Conservation (phyloP, 2,113 vertebrate genomes). For the Antidorcas marsupialis region DNA sequence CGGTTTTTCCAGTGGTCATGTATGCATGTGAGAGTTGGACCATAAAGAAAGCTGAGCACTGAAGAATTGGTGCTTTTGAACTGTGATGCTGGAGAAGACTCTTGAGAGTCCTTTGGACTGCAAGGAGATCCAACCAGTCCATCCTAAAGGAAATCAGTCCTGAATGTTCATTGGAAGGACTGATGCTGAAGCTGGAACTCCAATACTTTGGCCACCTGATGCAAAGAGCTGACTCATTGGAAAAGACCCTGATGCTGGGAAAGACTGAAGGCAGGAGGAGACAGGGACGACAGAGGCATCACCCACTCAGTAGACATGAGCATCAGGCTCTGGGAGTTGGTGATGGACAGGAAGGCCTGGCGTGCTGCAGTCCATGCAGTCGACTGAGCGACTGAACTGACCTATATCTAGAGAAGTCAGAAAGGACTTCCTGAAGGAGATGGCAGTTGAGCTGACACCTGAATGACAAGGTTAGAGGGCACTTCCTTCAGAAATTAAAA, state of each 20-base stretch:
- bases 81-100: background rate
- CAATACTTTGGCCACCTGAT: background rate
- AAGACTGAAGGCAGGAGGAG: background rate
- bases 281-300: background rate
- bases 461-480: background rate
- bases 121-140: background rate
- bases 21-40: background rate
- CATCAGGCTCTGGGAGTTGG: background rate
- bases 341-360: background rate
- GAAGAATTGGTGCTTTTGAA: background rate
- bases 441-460: background rate
- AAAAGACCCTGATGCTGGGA: background rate
- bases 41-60: background rate
- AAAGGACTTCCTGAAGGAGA: background rate
- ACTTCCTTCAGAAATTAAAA: background rate
- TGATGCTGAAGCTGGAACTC: background rate
- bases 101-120: background rate
- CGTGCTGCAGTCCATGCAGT: background rate
- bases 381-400: background rate
- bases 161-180: background rate
- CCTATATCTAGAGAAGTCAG: background rate
- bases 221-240: background rate
- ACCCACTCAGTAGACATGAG: background rate
- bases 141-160: background rate
- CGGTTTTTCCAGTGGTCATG: background rate